These are phyloP conservation scores for Paradoxurus hermaphroditus DNA, from an alignment of 2,113 vertebrate genomes.

Conservation along the genomic window DNA sequence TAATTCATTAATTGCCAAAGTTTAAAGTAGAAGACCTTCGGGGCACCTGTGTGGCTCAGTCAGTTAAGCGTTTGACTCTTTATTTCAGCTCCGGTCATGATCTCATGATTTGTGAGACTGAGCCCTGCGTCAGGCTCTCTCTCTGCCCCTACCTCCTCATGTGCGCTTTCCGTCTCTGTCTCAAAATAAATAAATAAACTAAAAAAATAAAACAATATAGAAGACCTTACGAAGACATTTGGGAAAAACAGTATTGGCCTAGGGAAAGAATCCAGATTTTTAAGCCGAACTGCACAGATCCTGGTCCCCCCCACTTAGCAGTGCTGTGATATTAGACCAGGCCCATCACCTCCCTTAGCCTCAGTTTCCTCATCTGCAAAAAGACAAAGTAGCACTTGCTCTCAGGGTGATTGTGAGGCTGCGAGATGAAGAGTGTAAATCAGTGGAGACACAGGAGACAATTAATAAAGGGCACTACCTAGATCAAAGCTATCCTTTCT, in stretches of 20 bases:
- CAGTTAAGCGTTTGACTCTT: too few relatives aligned
- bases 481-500: not conserved
- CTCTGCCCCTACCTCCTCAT: too few relatives aligned
- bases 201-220: too few relatives aligned
- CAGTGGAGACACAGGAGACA: not conserved
- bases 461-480: not conserved
- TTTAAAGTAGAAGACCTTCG: not conserved
- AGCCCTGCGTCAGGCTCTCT: too few relatives aligned
- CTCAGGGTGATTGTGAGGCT: not conserved
- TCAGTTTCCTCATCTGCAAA: not conserved
- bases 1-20: not conserved
- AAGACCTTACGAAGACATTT: not conserved
- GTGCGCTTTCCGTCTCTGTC: too few relatives aligned
- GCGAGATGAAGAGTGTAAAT: not conserved
- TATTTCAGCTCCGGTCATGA: too few relatives aligned
- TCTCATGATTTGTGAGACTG: too few relatives aligned
- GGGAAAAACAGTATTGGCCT: not conserved
- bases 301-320: not conserved
- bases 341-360: not conserved
- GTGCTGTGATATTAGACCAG: not conserved
- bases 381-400: not conserved
- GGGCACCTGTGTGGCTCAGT: too few relatives aligned
- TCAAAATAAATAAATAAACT: too few relatives aligned
- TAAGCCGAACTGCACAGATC: not conserved
- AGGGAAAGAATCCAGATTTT: not conserved